Conservation (phyloP, 2,888 invertebrate species). For the Liopterus haemorrhoidalis region DNA sequence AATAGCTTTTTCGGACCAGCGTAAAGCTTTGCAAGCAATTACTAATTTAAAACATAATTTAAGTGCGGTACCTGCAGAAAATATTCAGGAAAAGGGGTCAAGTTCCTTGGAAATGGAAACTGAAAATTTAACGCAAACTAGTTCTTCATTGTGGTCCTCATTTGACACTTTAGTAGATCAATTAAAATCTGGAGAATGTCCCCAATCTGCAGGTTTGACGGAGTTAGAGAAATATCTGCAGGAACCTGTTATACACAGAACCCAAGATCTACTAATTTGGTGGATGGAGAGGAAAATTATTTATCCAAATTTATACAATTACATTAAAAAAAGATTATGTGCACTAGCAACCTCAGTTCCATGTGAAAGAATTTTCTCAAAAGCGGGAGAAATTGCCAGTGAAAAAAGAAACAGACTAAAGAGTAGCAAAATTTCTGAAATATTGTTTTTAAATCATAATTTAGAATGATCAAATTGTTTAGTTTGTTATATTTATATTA, state of each 20-base stretch:
- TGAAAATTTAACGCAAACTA: not conserved
- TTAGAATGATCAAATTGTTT: no score
- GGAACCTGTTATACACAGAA: no score
- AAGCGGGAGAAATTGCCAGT: no score
- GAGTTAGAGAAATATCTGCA: not conserved
- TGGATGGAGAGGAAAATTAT: conserved; percentile 4
- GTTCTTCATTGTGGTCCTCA: not conserved
- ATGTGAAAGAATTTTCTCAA: no score
- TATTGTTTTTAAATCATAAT: no score
- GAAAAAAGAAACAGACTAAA: no score
- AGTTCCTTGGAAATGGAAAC: no score
- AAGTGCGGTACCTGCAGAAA: not conserved
- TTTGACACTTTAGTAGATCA: conserved; percentile 2
- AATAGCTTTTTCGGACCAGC: not conserved
- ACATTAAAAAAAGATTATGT: not conserved
- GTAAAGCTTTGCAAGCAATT: not conserved
- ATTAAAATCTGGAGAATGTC: not conserved
- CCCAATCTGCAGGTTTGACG: not conserved
- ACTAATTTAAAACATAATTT: not conserved
- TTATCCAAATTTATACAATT: not conserved
- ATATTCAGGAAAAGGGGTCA: not conserved
- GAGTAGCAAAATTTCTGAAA: no score
- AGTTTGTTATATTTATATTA: no score
- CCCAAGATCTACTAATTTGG: not conserved
- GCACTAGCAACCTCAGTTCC: no score